Percentiles rank a stretch among this genome's conserved stretches.
Conservation (phyloP, 1,140 invertebrate genomes). For the Ectropis grisescens region DNA sequence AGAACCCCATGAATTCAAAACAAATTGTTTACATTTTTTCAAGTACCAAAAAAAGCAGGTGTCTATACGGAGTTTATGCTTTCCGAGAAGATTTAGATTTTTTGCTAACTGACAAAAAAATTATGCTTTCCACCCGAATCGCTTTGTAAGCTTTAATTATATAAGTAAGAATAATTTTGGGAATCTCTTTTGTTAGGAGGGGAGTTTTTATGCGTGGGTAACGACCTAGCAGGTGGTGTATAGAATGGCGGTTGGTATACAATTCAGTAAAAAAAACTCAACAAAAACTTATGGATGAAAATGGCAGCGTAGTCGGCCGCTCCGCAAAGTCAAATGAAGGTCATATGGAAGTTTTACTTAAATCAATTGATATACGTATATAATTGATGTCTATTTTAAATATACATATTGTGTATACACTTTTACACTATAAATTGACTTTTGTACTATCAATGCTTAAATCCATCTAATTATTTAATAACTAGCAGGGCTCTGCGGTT, state of each 20-base stretch:
- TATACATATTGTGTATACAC: too few relatives aligned
- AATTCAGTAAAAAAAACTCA: conserved; percentile 44
- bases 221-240: conserved; percentile 65
- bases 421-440: too few relatives aligned
- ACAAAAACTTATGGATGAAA: conserved; percentile 50
- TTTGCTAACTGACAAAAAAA: conserved; percentile 46
- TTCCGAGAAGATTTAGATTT: conserved; percentile 47
- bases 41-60: conserved; percentile 32
- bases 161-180: conserved; percentile 64
- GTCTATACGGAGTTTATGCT: conserved; percentile 33
- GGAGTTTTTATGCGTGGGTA: conserved; percentile 60
- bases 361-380: neutral
- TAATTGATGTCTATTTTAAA: neutral
- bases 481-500: too few relatives aligned
- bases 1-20: too few relatives aligned
- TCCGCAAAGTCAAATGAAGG: conserved; percentile 57
- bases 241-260: conserved; percentile 52
- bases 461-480: too few relatives aligned
- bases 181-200: conserved; percentile 58
- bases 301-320: conserved; percentile 7
- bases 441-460: too few relatives aligned
- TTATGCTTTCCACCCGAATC: conserved; percentile 38
- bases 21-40: conserved; percentile 60
- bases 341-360: conserved; percentile 26
- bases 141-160: conserved; percentile 60